Evolutionary conservation across 2,113 vertebrate genomes (phyloP), one percentile per base, ranked within the genome.

Genomic region (Actenoides hombroni): DNA sequence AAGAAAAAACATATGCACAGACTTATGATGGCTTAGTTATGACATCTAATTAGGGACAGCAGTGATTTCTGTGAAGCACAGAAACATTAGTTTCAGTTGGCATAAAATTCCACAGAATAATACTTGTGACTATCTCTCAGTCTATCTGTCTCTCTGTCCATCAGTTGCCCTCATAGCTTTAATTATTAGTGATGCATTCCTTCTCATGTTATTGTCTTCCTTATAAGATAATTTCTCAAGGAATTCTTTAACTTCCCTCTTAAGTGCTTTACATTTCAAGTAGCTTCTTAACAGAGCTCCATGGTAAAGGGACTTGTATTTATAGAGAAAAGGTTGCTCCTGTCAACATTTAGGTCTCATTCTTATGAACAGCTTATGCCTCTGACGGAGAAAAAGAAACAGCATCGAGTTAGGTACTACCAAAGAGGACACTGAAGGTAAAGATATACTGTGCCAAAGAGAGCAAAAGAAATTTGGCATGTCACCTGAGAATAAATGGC

Each of bases 41-140:
- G 91, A 84, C 57, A 89, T 92, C 88, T 87, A 76, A 94, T 90
- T 92, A 92, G 74, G 68, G 91, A 92, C 69, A 93, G 90, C 60
- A 93, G 24, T 84, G 74, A 73, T 92, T 94, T 96, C 94, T 93
- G 64, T 78, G 76, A 96, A 92, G 75, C 86, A 81, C 90, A 92
- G 35, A 93, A 94, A 92, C 16, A 29, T 69, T 74, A 18, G 59
- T 67, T 94, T 87, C 91, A 85, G 74, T 84, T 92, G 93, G 93
- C 94, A 96, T 87, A 68, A 85, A 92, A 94, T 95, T 85, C 77
- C 84, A 51, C 74, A 65, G 69, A 79, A 64, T 82, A 92, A 73
- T 56, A 40, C 42, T 94, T 0, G 0, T 1, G 12, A 82, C 81
- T 96, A 65, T 92, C 94, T 87, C 83, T 82, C 89, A 80, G 94